Percentiles rank a stretch among this genome's conserved stretches.
Conservation (phyloP, 2,888 invertebrate species). For the Eurytoma adleriae region DNA sequence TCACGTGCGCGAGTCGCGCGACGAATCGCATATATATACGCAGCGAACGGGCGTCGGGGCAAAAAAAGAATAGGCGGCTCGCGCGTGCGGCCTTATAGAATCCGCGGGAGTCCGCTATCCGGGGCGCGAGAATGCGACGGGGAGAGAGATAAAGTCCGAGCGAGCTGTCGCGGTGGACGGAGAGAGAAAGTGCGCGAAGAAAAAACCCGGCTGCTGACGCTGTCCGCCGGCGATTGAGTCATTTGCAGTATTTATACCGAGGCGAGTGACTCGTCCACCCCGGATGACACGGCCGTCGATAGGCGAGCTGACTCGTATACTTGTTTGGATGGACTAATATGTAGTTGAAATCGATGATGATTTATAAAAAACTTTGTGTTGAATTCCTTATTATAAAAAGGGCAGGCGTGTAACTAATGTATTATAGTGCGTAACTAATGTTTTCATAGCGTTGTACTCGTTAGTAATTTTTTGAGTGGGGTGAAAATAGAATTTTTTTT, state of each 20-base stretch:
- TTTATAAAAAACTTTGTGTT: too few species aligned
- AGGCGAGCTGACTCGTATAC: neutral
- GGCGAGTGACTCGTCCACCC: conserved; percentile 5
- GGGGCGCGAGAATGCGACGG: neutral
- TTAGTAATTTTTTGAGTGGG: too few species aligned
- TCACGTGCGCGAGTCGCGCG: conserved; percentile 12
- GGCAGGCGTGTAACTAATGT: too few species aligned
- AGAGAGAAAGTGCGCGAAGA: conserved; percentile 12
- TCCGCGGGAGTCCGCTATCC: conserved; percentile 7
- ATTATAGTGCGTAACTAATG: too few species aligned
- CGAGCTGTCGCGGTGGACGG: neutral
- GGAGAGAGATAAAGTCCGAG: neutral
- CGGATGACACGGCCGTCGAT: too few species aligned
- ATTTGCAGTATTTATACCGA: conserved; percentile 19
- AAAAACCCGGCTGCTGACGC: neutral
- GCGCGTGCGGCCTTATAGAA: conserved; percentile 30
- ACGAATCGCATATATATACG: neutral
- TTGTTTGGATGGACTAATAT: neutral
- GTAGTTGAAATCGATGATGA: neutral
- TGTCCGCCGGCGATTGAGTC: conserved; percentile 10
- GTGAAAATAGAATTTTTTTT: too few species aligned
- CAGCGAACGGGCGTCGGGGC: neutral
- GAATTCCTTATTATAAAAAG: too few species aligned
- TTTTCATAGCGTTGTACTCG: too few species aligned
- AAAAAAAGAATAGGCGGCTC: conserved; percentile 1